Conservation (phyloP, 2,113 vertebrate species). For the Rutilus rutilus region DNA sequence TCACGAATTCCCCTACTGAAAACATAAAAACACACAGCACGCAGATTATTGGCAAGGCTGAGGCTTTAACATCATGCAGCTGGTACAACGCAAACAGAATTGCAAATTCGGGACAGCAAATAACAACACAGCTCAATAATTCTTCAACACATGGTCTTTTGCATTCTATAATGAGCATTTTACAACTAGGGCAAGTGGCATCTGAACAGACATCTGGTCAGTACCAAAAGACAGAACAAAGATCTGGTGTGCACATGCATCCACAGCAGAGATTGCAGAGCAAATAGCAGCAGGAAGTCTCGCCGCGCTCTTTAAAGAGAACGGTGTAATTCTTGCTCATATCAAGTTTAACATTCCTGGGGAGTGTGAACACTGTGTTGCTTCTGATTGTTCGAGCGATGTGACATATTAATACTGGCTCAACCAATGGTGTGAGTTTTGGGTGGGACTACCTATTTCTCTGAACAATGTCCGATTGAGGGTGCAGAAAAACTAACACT, state of each 20-base stretch:
- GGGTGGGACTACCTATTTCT: neutral
- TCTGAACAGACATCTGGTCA: constrained; percentile 60
- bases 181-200: constrained; percentile 61
- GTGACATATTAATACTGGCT: neutral
- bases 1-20: constrained; percentile 94
- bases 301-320: neutral
- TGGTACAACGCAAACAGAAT: constrained; percentile 39
- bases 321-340: neutral
- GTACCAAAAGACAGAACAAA: constrained; percentile 41
- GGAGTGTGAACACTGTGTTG: neutral
- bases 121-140: constrained; percentile 60
- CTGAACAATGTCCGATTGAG: neutral
- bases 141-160: constrained; percentile 62
- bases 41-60: neutral
- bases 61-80: constrained; percentile 1
- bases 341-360: neutral
- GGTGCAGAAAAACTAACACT: neutral
- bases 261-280: constrained; percentile 21
- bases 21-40: constrained; percentile 55
- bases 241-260: constrained; percentile 13
- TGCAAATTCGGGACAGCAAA: constrained; percentile 48
- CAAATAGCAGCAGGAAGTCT: neutral
- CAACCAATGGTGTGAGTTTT: neutral
- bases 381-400: neutral
- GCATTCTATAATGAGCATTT: constrained; percentile 52